phyloP scores from a whole-genome alignment of 1,140 invertebrate genomes.

The Drosophila nigrodunni region DNA sequence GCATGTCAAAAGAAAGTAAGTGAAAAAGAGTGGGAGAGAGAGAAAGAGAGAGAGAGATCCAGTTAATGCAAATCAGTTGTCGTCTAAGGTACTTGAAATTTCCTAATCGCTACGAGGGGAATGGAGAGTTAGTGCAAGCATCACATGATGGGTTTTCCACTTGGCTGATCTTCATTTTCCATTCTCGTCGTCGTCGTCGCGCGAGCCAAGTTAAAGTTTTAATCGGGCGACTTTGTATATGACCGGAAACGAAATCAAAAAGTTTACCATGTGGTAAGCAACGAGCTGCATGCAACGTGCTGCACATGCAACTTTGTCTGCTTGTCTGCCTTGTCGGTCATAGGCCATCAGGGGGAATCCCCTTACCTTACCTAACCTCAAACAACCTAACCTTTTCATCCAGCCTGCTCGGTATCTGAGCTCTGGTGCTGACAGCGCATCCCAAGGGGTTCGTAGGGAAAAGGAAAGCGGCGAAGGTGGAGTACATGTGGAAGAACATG shows the following conservation, averaged over 20 bases:
- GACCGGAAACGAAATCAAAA: slow-evolving; percentile 60
- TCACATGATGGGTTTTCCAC: slow-evolving; percentile 50
- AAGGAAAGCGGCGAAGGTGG: no score
- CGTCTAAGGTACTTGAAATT: slow-evolving; percentile 13
- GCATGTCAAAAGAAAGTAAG: slow-evolving; percentile 47
- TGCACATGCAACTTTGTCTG: slow-evolving; percentile 55
- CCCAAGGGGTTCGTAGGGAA: not conserved
- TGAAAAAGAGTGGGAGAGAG: not conserved
- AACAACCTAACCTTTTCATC: no score
- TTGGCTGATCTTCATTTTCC: slow-evolving; percentile 36
- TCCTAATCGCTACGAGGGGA: slow-evolving; percentile 19
- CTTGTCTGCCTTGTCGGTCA: slow-evolving; percentile 19
- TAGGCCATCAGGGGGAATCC: not conserved
- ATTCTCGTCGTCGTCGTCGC: slow-evolving; percentile 13
- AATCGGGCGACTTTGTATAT: slow-evolving; percentile 56
- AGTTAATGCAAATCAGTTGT: slow-evolving; percentile 31
- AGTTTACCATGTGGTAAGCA: slow-evolving; percentile 46
- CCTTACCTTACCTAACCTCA: not conserved
- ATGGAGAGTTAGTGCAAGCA: slow-evolving; percentile 37
- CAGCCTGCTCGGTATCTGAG: slow-evolving; percentile 4
- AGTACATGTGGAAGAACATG: slow-evolving; percentile 3
- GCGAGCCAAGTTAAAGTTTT: slow-evolving; percentile 43
- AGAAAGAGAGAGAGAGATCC: not conserved
- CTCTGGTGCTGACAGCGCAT: slow-evolving; percentile 36
- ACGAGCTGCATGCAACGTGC: slow-evolving; percentile 47